Evolutionary conservation across 2,888 invertebrate species (phyloP).

Genomic region (Trissoscelio sp.): DNA sequence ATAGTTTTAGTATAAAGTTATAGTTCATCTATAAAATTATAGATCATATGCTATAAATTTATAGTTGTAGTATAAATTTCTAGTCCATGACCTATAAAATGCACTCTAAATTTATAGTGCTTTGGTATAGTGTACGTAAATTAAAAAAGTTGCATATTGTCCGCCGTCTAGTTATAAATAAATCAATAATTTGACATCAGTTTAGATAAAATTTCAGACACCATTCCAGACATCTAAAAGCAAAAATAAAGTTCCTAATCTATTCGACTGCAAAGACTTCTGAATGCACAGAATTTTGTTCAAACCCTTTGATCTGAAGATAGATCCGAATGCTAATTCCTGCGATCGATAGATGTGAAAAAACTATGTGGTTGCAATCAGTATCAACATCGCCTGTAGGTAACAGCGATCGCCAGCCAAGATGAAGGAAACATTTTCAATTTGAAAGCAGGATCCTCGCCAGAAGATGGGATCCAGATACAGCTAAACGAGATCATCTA

Average conservation of each 20-base stretch:
- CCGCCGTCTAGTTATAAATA: too few relatives aligned
- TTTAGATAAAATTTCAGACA: neutral
- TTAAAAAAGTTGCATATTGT: too few relatives aligned
- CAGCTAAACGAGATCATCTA: conserved; percentile 51
- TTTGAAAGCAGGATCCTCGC: conserved; percentile 70
- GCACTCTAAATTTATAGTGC: too few relatives aligned
- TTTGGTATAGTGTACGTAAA: too few relatives aligned
- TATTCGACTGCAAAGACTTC: neutral
- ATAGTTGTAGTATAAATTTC: too few relatives aligned
- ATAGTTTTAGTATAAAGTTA: too few relatives aligned
- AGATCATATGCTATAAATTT: too few relatives aligned
- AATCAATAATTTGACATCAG: too few relatives aligned
- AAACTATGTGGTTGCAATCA: conserved; percentile 39
- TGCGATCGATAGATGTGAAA: conserved; percentile 73
- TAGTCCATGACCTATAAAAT: too few relatives aligned
- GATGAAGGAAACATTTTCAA: conserved; percentile 72
- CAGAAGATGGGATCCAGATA: conserved; percentile 51
- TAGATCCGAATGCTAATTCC: conserved; percentile 78
- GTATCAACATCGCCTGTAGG: conserved; percentile 57
- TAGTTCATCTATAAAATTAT: too few relatives aligned
- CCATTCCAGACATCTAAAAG: neutral
- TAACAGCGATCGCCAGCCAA: conserved; percentile 65
- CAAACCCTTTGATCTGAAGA: conserved; percentile 67
- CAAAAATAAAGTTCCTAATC: neutral
- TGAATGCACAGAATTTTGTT: conserved; percentile 44